Evolutionary conservation across 1,140 invertebrate genomes (phyloP).

Genomic region (Drosophila bocqueti): DNA sequence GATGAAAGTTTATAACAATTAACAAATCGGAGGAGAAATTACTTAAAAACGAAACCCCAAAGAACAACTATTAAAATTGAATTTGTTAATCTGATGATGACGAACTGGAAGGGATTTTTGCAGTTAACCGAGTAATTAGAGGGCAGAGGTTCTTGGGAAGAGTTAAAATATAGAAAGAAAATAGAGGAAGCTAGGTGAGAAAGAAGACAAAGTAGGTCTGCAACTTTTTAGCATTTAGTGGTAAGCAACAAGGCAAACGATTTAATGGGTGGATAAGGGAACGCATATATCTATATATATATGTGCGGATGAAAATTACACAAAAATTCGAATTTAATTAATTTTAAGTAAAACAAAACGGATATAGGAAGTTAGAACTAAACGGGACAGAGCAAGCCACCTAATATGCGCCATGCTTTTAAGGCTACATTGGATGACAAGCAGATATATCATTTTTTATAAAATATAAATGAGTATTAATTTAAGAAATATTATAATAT

Average conservation of each 20-base stretch:
- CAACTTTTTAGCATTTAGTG: slow-evolving; percentile 79
- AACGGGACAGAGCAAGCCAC: slow-evolving; percentile 40
- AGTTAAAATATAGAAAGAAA: slow-evolving; percentile 33
- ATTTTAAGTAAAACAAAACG: slow-evolving; percentile 63
- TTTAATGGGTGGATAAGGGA: slow-evolving; percentile 40
- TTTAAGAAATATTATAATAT: slow-evolving; percentile 62
- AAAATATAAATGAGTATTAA: slow-evolving; percentile 60
- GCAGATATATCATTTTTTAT: slow-evolving; percentile 78
- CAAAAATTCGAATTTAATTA: slow-evolving; percentile 82
- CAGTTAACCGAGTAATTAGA: slow-evolving; percentile 44
- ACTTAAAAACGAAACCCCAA: slow-evolving; percentile 40
- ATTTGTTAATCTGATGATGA: slow-evolving; percentile 68
- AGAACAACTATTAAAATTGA: slow-evolving; percentile 67
- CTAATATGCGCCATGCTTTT: slow-evolving; percentile 45
- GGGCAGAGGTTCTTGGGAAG: slow-evolving; percentile 33
- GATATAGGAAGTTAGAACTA: slow-evolving; percentile 48
- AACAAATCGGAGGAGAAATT: slow-evolving; percentile 41
- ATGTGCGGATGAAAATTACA: slow-evolving; percentile 70
- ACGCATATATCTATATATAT: slow-evolving; percentile 35
- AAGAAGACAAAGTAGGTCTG: slow-evolving; percentile 69
- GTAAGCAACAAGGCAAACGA: slow-evolving; percentile 68
- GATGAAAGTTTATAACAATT: slow-evolving; percentile 70
- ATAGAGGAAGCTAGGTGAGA: slow-evolving; percentile 36
- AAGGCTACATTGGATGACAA: slow-evolving; percentile 48
- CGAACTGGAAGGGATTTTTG: slow-evolving; percentile 51